Evolutionary conservation across 2,888 invertebrate genomes (phyloP).

Genomic region (Diaprepes abbreviatus): DNA sequence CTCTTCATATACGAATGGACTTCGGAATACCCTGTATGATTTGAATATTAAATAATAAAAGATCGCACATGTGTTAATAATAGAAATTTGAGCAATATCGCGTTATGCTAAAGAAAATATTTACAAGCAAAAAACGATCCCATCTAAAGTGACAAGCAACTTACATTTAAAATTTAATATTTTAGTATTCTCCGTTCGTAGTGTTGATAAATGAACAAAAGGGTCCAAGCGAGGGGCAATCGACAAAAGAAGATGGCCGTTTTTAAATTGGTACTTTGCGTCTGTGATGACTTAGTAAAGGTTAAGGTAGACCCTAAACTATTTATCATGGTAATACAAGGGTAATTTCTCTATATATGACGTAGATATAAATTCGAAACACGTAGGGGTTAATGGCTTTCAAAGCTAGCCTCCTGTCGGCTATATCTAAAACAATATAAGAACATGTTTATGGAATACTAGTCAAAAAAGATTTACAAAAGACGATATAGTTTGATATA

Average conservation of each 20-base stretch:
- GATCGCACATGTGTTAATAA: too few species aligned
- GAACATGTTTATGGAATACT: background rate
- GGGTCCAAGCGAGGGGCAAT: conserved; percentile 9
- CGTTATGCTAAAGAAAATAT: too few species aligned
- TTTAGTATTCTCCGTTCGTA: conserved; percentile 17
- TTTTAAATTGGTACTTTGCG: conserved; percentile 22
- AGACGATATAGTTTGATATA: too few species aligned
- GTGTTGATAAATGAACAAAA: conserved; percentile 32
- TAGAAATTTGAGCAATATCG: too few species aligned
- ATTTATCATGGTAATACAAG: conserved; percentile 16
- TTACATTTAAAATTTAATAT: conserved; percentile 32
- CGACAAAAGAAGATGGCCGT: conserved; percentile 22
- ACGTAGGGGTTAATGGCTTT: conserved; percentile 13
- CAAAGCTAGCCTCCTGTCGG: background rate
- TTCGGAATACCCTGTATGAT: too few species aligned
- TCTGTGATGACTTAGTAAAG: conserved; percentile 11
- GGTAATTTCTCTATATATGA: background rate
- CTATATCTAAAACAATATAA: background rate
- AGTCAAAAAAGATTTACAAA: background rate
- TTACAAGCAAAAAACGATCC: background rate
- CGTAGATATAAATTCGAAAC: background rate
- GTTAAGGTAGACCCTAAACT: conserved; percentile 14
- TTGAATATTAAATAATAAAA: too few species aligned
- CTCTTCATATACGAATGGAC: too few species aligned
- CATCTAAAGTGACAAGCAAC: background rate